Base-by-base conservation (phyloP, 2,888 invertebrate genomes). In the Seira musarum region DNA sequence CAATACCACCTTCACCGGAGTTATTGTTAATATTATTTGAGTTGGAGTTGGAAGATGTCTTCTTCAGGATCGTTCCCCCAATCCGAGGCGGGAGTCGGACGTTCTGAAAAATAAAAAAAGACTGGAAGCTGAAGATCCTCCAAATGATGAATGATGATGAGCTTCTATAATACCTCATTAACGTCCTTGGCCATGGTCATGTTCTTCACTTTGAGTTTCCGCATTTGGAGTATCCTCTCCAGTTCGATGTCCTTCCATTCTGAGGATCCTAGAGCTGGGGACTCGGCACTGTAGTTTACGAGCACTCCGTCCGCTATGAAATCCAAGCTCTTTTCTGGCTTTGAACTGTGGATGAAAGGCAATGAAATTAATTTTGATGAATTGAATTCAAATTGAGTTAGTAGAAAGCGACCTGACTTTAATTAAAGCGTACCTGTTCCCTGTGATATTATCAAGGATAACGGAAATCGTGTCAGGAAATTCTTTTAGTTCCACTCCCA, bases 211-310 rank as follows among this genome's bases (percentile, higher is more conserved):
- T 77, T 77, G 0, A 77, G 46, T 17, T 71, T 57, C 15, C 40
- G 53, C 30, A 71, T 35, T 21, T 68, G 25, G 10, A 66, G n/a
- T 8, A 60, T 17, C n/a, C 70, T 22, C 25, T 71, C n/a, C 17
- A 66, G n/a, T n/a, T 77, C 65, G 46, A 69, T 69, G 1, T 49
- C 71, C 10, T 71, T 57, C 77, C 77, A 77, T 19, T 70, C 66
- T 64, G 25, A 3, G 1, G 77, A 77, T 0, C 65, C 70, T 15
- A 49, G 17, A 49, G 49, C 2, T 2, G 77, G 70, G 5, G 71
- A 19, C 13, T 69, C 77, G 13, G 64, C 57, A 35, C 65, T 57
- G 57, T 71, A 77, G n/a, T 70, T 63, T 15, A 71, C 63, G 5
- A 71, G n/a, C 1, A 63, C 63, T 2, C 71, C 71, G 63, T 71